Conservation (phyloP, 2,888 invertebrate genomes). For the Dendrolimus houi region DNA sequence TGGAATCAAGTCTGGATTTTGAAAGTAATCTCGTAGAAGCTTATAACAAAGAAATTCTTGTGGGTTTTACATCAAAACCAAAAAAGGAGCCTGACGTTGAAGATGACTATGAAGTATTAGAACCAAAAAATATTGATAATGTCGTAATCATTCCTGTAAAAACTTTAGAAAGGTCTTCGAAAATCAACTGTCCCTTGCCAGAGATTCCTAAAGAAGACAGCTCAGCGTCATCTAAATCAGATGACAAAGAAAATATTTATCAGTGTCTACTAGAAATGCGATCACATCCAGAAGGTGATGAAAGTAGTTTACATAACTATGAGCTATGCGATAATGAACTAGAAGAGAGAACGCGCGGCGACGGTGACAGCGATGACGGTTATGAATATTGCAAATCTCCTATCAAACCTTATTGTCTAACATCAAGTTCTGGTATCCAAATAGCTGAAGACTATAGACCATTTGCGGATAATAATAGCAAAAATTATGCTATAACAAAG, state of each 20-base stretch:
- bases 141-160: conserved; percentile 52
- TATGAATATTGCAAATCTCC: conserved; percentile 70
- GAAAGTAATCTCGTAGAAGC: conserved; percentile 65
- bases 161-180: conserved; percentile 43
- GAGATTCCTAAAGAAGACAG: conserved; percentile 52
- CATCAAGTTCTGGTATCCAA: conserved; percentile 62
- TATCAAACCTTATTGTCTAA: conserved; percentile 58
- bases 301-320: conserved; percentile 70
- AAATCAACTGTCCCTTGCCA: conserved; percentile 67
- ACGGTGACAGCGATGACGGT: conserved; percentile 67
- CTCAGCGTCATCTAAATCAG: conserved; percentile 3
- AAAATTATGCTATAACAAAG: conserved; percentile 58
- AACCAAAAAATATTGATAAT: conserved; percentile 48
- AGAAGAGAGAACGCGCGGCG: conserved; percentile 62
- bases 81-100: conserved; percentile 37
- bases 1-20: conserved; percentile 48
- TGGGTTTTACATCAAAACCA: conserved; percentile 48
- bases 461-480: conserved; percentile 32
- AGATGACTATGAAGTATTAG: conserved; percentile 66
- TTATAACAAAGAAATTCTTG: conserved; percentile 57
- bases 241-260: conserved; percentile 55
- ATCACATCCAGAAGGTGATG: conserved; percentile 67
- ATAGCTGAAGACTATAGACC: conserved; percentile 73
- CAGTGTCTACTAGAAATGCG: conserved; percentile 65
- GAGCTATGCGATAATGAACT: conserved; percentile 63